phyloP scores from a whole-genome alignment of 2,797 vertebrate genomes.

The Cheirogaleus major region DNA sequence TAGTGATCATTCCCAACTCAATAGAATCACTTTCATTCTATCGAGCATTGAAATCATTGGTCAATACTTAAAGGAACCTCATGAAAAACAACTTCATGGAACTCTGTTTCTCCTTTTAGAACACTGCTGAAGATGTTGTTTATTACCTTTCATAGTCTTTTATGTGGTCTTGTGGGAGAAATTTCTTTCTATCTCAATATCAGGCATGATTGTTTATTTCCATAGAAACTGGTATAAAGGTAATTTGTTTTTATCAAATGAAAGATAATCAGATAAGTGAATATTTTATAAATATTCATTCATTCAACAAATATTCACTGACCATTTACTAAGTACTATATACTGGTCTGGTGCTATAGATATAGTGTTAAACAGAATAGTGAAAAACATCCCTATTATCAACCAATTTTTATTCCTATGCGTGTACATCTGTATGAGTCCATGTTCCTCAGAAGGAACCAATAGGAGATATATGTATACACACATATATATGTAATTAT shows the following conservation, averaged over 20 bases:
- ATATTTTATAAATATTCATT: not conserved
- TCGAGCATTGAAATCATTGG: not conserved
- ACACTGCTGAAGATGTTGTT: not conserved
- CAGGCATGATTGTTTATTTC: not conserved
- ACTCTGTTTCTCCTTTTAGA: not conserved
- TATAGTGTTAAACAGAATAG: not conserved
- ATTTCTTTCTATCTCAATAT: not conserved
- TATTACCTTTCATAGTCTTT: not conserved
- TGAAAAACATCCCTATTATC: not conserved
- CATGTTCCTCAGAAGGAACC: not conserved
- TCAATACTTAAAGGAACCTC: not conserved
- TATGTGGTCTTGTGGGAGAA: not conserved
- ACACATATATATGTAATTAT: not conserved
- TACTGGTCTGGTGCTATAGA: not conserved
- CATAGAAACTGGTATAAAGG: not conserved
- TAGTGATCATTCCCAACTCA: not conserved
- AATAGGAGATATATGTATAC: not conserved
- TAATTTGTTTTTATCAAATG: not conserved
- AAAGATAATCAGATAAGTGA: not conserved
- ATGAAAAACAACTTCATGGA: not conserved
- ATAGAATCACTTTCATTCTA: not conserved
- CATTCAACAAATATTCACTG: not conserved
- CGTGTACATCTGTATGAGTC: not conserved
- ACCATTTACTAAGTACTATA: not conserved
- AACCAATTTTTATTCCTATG: not conserved